A percentile compares a stretch with the other conserved stretches of the same genome.
These are phyloP conservation scores for Heliconius aoede DNA, from an alignment of 2,888 invertebrate genomes.

Conservation along the genomic window DNA sequence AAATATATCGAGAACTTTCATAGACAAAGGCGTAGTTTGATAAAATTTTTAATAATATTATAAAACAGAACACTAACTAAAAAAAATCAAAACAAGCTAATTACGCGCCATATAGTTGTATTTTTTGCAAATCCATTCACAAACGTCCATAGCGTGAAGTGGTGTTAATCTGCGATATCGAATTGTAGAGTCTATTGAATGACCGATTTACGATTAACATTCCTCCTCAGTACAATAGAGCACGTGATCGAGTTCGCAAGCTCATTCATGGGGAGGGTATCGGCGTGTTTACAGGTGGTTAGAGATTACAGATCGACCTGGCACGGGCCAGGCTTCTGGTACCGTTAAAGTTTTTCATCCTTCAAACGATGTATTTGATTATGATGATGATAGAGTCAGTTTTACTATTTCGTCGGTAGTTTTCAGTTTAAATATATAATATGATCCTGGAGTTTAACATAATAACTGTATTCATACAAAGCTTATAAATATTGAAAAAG, in stretches of 20 bases:
- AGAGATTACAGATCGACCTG: conserved; percentile 54
- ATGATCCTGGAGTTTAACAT: no score
- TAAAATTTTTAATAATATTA: conserved; percentile 35
- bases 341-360: conserved; percentile 44
- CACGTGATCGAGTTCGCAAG: conserved; percentile 69
- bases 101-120: conserved; percentile 63
- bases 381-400: background rate
- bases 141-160: conserved; percentile 67
- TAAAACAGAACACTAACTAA: background rate
- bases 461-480: no score
- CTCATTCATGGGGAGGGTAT: conserved; percentile 71
- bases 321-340: conserved; percentile 43
- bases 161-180: conserved; percentile 65
- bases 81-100: conserved; percentile 48
- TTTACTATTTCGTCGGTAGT: conserved; percentile 16
- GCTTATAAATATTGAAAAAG: no score
- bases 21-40: conserved; percentile 30
- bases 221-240: conserved; percentile 74
- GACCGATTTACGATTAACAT: conserved; percentile 75
- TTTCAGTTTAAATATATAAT: background rate
- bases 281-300: conserved; percentile 54
- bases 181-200: conserved; percentile 68
- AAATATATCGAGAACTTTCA: conserved; percentile 11
- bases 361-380: conserved; percentile 38
- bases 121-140: conserved; percentile 73